These are phyloP conservation scores for Myotis planiceps DNA, from an alignment of 2,797 vertebrate species.

Conservation along the genomic window DNA sequence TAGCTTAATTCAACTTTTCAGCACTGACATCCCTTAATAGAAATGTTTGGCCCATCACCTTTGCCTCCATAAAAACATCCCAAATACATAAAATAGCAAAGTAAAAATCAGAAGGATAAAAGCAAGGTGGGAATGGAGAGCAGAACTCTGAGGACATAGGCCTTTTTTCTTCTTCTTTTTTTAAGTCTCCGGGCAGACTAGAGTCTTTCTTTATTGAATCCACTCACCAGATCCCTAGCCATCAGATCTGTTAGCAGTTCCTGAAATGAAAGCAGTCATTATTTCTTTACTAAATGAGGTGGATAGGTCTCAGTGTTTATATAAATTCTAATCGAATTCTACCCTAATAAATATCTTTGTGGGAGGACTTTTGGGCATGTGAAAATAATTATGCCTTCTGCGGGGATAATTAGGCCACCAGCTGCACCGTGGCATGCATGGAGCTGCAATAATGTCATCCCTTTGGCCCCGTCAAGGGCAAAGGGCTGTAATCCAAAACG, in stretches of 20 bases:
- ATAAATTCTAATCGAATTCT: constrained; percentile 63
- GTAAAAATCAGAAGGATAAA: constrained; percentile 6
- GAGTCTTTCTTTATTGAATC: neutral
- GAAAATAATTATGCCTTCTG: constrained; percentile 60
- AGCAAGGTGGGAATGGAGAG: neutral
- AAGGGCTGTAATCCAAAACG: neutral
- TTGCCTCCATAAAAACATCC: neutral
- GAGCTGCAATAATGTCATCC: neutral
- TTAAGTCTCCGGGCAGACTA: neutral
- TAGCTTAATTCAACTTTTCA: neutral
- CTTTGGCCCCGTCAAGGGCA: neutral
- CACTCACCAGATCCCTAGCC: neutral
- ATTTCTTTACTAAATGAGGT: constrained; percentile 44
- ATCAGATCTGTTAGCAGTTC: neutral
- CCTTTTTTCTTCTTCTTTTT: neutral
- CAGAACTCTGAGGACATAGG: neutral
- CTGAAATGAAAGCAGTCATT: constrained; percentile 49
- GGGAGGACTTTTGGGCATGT: constrained; percentile 34
- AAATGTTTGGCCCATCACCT: neutral
- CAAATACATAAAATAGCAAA: neutral
- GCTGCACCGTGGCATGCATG: neutral
- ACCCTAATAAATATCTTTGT: constrained; percentile 54
- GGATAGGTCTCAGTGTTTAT: constrained; percentile 52
- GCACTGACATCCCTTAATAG: neutral
- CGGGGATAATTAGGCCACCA: constrained; percentile 36